Base-by-base conservation (phyloP, 2,888 invertebrate genomes). In the Chrysomela aeneicollis region DNA sequence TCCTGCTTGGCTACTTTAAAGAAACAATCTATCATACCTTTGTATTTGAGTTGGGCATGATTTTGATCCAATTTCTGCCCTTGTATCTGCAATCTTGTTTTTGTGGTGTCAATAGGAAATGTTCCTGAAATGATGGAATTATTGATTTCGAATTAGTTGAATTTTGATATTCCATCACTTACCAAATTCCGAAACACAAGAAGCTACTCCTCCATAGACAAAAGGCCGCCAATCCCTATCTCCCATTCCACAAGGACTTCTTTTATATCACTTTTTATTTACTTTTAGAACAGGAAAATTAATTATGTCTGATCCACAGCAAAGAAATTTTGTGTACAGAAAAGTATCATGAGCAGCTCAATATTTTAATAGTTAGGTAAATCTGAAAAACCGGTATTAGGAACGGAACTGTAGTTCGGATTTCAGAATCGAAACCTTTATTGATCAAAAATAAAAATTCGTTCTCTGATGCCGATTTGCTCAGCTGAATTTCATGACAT, bases 21-120 rank as follows among this genome's bases (percentile, higher is more conserved):
- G 65, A 96, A 88, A 76, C 95, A 96, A 87, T 97, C 95, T 57
- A 90, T 87, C 96, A 97, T 97, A 64, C 97, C 97, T 63, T 90
- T 88, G 81, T 97, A 97, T 72, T 90, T 90, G 22, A 94, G 83
- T 76, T 88, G 85, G 58, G 92, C 87, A 86, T 91, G 88, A 66
- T 88, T 88, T 72, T 88, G 86, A 81, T 93, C 93, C 67, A 92
- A 87, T 79, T 88, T 91, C 83, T 97, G 97, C 1, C 97, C 97
- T 84, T 97, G 97, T 78, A 97, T 89, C 85, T 97, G 97, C 19
- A 97, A 87, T 72, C 97, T 88, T 17, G 96, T 97, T 85, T 97
- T 97, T 19, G 96, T 93, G 30, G 95, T 94, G 82, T 97, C 97
- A 74, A 97, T 92, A n/a, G 97, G 97, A 85, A 97, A 97, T 46